These are phyloP conservation scores for Osmerus eperlanus DNA, from an alignment of 2,113 vertebrate genomes.

Conservation along the genomic window DNA sequence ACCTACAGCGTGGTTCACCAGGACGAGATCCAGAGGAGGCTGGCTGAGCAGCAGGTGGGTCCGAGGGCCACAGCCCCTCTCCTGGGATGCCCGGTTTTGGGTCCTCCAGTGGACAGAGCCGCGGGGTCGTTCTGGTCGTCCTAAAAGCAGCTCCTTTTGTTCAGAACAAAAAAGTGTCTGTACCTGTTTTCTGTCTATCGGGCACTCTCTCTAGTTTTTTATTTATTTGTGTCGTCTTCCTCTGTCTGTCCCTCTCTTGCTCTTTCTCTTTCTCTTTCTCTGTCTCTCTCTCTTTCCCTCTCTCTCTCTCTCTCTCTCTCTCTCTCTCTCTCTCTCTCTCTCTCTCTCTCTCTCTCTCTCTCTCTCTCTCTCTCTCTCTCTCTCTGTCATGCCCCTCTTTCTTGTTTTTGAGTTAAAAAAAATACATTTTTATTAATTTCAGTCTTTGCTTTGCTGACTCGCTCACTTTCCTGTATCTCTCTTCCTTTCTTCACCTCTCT, in stretches of 20 bases:
- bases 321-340: neutral
- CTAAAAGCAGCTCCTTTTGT: no score
- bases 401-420: no score
- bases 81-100: neutral
- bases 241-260: neutral
- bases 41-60: constrained; percentile 90
- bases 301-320: neutral
- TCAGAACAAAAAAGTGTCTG: no score
- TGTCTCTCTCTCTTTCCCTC: neutral
- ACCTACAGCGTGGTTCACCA: constrained; percentile 86
- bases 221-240: neutral
- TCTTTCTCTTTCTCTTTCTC: no score
- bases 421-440: no score
- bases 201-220: neutral
- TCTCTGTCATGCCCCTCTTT: neutral
- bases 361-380: no score
- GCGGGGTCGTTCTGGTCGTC: neutral
- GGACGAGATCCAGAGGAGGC: constrained; percentile 92
- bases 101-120: no score
- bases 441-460: neutral
- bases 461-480: neutral
- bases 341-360: neutral
- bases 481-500: no score
- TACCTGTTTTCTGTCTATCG: neutral
- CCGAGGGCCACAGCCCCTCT: neutral